phyloP scores from a whole-genome alignment of 1,140 invertebrate genomes.

The Eulimnadia texana region DNA sequence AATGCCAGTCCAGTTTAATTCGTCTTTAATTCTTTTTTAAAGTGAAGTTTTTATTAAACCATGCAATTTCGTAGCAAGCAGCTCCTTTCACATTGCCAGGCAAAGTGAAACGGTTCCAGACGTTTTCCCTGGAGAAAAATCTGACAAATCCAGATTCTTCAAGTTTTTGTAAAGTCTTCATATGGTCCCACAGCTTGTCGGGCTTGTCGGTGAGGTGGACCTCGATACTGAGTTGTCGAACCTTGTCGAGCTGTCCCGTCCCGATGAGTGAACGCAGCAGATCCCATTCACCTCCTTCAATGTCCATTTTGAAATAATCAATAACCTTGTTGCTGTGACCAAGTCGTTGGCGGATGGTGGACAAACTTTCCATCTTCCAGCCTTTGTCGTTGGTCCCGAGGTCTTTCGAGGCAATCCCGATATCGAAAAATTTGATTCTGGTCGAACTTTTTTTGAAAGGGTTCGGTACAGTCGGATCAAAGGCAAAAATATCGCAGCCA shows the following conservation, averaged over 20 bases:
- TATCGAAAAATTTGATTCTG: neutral
- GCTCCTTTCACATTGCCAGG: neutral
- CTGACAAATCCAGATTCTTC: neutral
- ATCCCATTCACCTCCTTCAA: conserved; percentile 12
- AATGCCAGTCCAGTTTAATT: neutral
- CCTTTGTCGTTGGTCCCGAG: neutral
- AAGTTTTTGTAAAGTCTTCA: too few species aligned
- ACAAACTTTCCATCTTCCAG: conserved; percentile 7
- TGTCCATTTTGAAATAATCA: conserved; percentile 14
- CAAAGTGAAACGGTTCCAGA: neutral
- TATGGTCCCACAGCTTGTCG: neutral
- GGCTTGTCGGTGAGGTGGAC: conserved; percentile 1
- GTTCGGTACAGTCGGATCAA: conserved; percentile 19
- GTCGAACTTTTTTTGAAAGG: neutral
- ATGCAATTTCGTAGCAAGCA: neutral
- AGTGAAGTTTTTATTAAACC: neutral
- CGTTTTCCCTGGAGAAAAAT: neutral
- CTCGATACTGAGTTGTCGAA: conserved; percentile 12
- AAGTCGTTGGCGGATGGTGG: neutral
- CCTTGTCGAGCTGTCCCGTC: neutral
- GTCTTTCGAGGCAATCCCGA: neutral
- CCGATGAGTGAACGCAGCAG: neutral
- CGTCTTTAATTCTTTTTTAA: neutral
- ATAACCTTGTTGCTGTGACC: conserved; percentile 1
- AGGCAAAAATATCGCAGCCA: conserved; percentile 22